Conservation (phyloP, 2,113 vertebrate genomes). For the Trinectes maculatus region DNA sequence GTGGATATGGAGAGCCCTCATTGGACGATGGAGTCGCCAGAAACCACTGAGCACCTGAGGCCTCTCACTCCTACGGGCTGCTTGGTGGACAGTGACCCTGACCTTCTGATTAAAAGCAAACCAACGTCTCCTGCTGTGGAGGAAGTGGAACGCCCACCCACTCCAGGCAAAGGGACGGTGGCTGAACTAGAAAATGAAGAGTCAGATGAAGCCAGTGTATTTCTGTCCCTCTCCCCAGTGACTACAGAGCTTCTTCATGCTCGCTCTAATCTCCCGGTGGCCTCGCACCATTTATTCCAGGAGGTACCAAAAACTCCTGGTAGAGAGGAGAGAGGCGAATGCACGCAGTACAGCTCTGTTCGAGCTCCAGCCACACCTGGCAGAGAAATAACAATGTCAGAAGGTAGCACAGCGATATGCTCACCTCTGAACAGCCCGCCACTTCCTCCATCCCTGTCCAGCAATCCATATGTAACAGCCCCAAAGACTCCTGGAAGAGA, state of each 20-base stretch:
- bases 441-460: constrained; percentile 83
- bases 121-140: constrained; percentile 71
- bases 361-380: constrained; percentile 86
- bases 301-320: constrained; percentile 89
- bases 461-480: constrained; percentile 82
- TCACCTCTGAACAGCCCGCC: constrained; percentile 85
- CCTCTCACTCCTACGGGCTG: constrained; percentile 80
- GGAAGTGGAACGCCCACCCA: constrained; percentile 84
- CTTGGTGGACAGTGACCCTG: constrained; percentile 78
- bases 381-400: constrained; percentile 80
- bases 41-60: constrained; percentile 68
- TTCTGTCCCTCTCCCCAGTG: constrained; percentile 58
- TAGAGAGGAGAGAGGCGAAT: constrained; percentile 75
- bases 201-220: constrained; percentile 54
- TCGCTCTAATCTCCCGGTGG: constrained; percentile 32
- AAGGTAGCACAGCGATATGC: constrained; percentile 79
- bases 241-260: constrained; percentile 10
- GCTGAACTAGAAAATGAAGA: constrained; percentile 76
- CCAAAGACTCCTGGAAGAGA: constrained; percentile 97
- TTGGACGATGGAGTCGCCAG: constrained; percentile 68
- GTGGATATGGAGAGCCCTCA: constrained; percentile 74
- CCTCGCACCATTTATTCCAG: constrained; percentile 79
- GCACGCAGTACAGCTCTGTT: constrained; percentile 79
- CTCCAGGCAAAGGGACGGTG: constrained; percentile 82
- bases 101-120: constrained; percentile 76